Evolutionary conservation across 2,797 vertebrate genomes (phyloP).

Genomic region (Carcharodon carcharias): DNA sequence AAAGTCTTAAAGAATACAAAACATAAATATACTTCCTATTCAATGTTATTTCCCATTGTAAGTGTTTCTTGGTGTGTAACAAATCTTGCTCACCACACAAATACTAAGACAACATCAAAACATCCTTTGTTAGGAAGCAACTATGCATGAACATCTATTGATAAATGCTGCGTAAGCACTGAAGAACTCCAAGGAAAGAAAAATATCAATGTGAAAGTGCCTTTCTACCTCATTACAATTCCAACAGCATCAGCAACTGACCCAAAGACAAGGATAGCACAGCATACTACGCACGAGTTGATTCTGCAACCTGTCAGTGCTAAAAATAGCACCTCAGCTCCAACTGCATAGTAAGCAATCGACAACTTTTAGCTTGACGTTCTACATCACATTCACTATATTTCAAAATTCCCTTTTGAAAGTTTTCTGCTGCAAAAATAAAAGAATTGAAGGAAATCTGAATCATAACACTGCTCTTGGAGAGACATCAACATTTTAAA

Average conservation of each 20-base stretch:
- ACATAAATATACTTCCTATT: neutral
- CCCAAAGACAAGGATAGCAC: neutral
- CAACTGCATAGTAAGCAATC: neutral
- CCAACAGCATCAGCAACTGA: constrained; percentile 27
- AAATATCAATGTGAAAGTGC: neutral
- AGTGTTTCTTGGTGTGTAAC: neutral
- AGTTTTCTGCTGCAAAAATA: neutral
- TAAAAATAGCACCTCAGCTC: constrained; percentile 39
- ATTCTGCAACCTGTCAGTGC: constrained; percentile 28
- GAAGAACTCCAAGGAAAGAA: neutral
- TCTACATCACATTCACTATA: neutral
- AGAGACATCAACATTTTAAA: neutral
- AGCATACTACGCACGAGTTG: neutral
- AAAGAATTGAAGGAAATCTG: neutral
- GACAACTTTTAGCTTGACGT: constrained; percentile 9
- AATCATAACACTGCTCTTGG: neutral
- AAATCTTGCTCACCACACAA: neutral
- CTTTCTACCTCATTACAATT: neutral
- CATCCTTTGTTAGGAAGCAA: neutral
- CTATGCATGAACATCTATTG: neutral
- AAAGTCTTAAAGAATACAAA: neutral
- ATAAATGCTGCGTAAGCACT: neutral
- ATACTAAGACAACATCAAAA: neutral
- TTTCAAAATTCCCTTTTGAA: neutral
- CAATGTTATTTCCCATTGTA: neutral